A percentile compares a stretch with the other conserved stretches of the same genome.
phyloP scores from a whole-genome alignment of 2,888 invertebrate species.

The Oligia strigilis region DNA sequence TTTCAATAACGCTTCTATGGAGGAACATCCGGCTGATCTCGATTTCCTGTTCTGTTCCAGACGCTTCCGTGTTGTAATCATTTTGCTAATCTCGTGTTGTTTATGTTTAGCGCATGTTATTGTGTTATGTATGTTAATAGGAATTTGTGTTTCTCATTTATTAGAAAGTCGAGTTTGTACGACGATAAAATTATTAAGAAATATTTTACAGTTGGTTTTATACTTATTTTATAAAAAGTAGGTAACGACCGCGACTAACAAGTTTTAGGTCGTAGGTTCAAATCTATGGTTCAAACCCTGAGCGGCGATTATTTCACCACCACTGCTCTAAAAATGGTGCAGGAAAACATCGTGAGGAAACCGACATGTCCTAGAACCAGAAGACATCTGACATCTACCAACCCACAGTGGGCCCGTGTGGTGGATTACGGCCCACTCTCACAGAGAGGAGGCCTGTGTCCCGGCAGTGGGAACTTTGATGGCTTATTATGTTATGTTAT shows the following conservation, averaged over 20 bases:
- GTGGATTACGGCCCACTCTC: too few relatives aligned
- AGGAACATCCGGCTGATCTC: conserved; percentile 32
- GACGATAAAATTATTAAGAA: background rate
- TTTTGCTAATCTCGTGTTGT: conserved; percentile 7
- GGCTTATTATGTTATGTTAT: too few relatives aligned
- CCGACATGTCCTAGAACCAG: too few relatives aligned
- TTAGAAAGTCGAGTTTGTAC: background rate
- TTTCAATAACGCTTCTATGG: conserved; percentile 25
- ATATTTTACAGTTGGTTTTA: background rate
- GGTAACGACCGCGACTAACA: background rate
- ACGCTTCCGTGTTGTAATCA: conserved; percentile 13
- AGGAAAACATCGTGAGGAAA: too few relatives aligned
- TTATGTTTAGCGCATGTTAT: background rate
- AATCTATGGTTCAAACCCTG: too few relatives aligned
- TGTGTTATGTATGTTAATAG: too few relatives aligned
- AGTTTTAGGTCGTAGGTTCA: background rate
- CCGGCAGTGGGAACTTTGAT: too few relatives aligned
- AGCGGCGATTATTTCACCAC: too few relatives aligned
- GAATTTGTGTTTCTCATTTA: background rate
- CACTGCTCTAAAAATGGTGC: too few relatives aligned
- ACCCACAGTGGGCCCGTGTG: too few relatives aligned
- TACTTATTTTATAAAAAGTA: background rate
- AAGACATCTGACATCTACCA: too few relatives aligned
- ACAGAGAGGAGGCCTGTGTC: too few relatives aligned
- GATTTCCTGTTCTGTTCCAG: conserved; percentile 29